phyloP scores from a whole-genome alignment of 2,888 invertebrate species.

The Epsilonema sp. region DNA sequence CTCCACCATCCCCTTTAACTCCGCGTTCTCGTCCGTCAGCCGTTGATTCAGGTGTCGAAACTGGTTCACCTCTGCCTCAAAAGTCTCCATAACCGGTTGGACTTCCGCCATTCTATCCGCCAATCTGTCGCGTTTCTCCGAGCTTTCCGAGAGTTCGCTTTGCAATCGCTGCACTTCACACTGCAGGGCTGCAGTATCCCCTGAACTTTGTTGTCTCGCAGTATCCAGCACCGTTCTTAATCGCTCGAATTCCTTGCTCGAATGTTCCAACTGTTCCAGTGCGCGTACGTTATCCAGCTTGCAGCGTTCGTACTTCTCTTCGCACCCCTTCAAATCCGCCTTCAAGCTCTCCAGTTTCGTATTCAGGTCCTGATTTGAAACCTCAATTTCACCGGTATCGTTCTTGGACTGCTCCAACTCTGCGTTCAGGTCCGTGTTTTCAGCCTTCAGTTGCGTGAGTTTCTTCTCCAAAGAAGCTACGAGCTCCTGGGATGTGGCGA shows the following conservation, averaged over 20 bases:
- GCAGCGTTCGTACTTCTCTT: conserved; percentile 19
- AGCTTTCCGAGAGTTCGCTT: conserved; percentile 13
- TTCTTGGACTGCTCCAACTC: conserved; percentile 16
- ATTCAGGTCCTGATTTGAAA: conserved; percentile 1
- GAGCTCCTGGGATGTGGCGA: too few species aligned
- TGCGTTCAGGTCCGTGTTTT: conserved; percentile 16
- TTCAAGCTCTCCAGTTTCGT: conserved; percentile 15
- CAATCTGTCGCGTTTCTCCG: conserved; percentile 14
- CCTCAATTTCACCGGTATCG: conserved; percentile 8
- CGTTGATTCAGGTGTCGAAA: conserved; percentile 14
- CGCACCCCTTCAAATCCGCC: conserved; percentile 19
- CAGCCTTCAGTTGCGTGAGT: conserved; percentile 2
- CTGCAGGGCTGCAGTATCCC: conserved; percentile 7
- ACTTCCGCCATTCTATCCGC: conserved; percentile 14
- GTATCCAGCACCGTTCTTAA: neutral
- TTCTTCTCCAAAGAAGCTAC: neutral
- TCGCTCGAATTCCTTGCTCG: conserved; percentile 6
- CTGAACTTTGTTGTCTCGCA: neutral
- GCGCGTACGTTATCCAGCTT: conserved; percentile 17
- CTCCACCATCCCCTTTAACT: neutral
- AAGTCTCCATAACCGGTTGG: conserved; percentile 13
- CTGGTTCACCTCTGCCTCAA: conserved; percentile 15
- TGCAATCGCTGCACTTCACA: conserved; percentile 17
- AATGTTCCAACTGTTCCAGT: conserved; percentile 13
- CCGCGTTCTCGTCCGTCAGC: conserved; percentile 11